Base-by-base conservation (phyloP, 2,888 invertebrate species). In the Hoplodrina ambigua region DNA sequence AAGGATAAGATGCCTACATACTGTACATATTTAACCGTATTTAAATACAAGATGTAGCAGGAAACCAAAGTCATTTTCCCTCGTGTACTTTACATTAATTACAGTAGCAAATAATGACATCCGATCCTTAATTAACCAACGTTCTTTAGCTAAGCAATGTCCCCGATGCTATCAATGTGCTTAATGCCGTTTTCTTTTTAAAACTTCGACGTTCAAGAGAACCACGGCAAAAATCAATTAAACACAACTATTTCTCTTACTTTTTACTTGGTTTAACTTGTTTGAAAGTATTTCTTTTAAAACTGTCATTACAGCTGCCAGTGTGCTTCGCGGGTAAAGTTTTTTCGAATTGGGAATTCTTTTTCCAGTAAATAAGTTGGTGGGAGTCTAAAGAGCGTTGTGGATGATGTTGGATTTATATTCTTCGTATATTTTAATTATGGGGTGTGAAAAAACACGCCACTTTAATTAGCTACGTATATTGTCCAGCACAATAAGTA, bases 181-280 rank as follows among this genome's bases (percentile, higher is more conserved):
- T 15, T 46, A 25, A 17, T 8, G 4, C 46, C n/a, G 7, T n/a
- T 41, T 76, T 74, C 25, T 15, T 75, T 20, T 49, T 49, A 15
- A 61, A 66, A 56, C 44, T 67, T 41, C 50, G 13, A n/a, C 76
- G 64, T 56, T 44, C 17, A 25, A 3, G 1, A 1, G 25, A 44
- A 60, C 41, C 46, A 64, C 59, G 17, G 49, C n/a, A 57, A 61
- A 61, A 76, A 67, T 66, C 76, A 63, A 81, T 76, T 76, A 67
- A 80, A 72, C 52, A 60, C 54, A 71, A 71, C 77, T 80, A 78
- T 78, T 78, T 81, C 77, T 55, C 56, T 80, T 37, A 41, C 25
- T 19, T 65, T 74, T 68, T 74, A 52, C 33, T 74, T 60, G 53
- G 37, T 63, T 50, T 15, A 46, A 64, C 60, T 69, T 60, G 49